These are phyloP conservation scores for Lineus longissimus DNA, from an alignment of 1,140 invertebrate genomes.

Conservation along the genomic window DNA sequence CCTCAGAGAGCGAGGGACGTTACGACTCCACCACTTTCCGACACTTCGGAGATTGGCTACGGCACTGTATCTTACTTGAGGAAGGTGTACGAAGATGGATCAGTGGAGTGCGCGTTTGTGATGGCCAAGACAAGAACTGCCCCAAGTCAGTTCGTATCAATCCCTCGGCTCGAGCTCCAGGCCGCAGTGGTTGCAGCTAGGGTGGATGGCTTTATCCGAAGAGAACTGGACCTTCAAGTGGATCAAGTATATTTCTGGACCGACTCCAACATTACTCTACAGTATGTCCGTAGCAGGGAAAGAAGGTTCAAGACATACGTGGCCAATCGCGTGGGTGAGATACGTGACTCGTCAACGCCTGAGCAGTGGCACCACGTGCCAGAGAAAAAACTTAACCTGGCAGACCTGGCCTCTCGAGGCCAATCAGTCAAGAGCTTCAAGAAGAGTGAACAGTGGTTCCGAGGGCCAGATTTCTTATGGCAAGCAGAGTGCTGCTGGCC, in stretches of 20 bases:
- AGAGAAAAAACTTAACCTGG: not conserved
- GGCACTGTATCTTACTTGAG: not conserved
- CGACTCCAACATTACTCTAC: conserved; percentile 2
- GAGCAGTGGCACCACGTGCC: not conserved
- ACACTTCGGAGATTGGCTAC: not conserved
- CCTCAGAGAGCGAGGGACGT: too few species aligned
- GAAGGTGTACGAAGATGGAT: not conserved
- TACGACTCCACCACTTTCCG: conserved; percentile 6
- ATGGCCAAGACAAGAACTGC: not conserved
- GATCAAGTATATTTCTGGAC: not conserved
- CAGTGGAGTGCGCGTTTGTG: not conserved
- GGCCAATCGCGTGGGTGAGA: not conserved
- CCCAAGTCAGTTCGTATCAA: not conserved
- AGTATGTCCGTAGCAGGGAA: not conserved
- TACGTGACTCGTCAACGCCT: not conserved
- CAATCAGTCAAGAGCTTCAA: not conserved
- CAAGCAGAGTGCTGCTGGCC: not conserved
- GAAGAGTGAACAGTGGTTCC: not conserved
- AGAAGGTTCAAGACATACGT: conserved; percentile 7
- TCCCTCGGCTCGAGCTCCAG: not conserved
- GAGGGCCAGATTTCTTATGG: not conserved
- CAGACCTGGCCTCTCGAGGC: not conserved
- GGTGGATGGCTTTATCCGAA: not conserved
- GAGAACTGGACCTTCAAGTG: not conserved
- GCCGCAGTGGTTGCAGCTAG: not conserved